phyloP scores from a whole-genome alignment of 2,113 vertebrate genomes.

The Muscicapa adusta region DNA sequence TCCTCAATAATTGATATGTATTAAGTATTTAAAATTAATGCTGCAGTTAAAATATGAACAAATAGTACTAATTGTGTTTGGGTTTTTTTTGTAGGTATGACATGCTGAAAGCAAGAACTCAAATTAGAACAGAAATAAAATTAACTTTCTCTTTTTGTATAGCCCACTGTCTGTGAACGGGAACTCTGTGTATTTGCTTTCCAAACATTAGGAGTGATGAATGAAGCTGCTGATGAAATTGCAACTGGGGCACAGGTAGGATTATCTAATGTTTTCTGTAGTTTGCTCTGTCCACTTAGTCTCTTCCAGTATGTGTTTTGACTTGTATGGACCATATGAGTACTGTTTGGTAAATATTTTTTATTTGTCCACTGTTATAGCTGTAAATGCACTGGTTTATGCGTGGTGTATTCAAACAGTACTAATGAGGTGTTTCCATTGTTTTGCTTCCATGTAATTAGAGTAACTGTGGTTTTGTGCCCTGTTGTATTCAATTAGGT shows the following conservation, averaged over 20 bases:
- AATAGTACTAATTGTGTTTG: neutral
- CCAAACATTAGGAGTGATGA: slow-evolving; percentile 92
- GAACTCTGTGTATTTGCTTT: slow-evolving; percentile 92
- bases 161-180: slow-evolving; percentile 90
- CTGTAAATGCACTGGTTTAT: neutral
- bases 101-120: neutral
- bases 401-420: neutral
- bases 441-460: slow-evolving; percentile 24
- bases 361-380: neutral
- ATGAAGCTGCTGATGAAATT: slow-evolving; percentile 89
- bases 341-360: neutral
- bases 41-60: neutral
- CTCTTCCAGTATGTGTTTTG: neutral
- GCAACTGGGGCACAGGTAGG: slow-evolving; percentile 91
- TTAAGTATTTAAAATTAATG: neutral
- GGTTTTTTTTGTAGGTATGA: neutral
- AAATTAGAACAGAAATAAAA: neutral
- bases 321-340: neutral
- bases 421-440: slow-evolving; percentile 16
- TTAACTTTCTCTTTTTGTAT: neutral
- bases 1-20: neutral
- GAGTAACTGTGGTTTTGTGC: neutral
- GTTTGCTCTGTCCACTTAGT: neutral
- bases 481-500: slow-evolving; percentile 17
- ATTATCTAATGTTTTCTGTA: neutral